These are phyloP conservation scores for Rhinoptilus africanus DNA, from an alignment of 2,113 vertebrate species.

Conservation along the genomic window DNA sequence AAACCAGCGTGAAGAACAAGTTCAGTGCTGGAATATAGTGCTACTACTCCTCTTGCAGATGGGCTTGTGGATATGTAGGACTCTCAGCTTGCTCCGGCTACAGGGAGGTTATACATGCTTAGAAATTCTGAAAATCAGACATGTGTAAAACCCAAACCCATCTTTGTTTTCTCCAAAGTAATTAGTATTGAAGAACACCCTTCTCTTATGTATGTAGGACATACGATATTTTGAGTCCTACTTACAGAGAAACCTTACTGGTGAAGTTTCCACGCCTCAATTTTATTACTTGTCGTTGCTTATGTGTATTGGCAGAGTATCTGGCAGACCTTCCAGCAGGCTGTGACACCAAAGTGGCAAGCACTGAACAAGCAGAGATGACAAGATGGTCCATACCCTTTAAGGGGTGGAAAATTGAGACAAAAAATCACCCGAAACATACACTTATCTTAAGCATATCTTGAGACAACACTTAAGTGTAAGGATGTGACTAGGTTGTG, in stretches of 20 bases:
- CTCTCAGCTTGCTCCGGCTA: not conserved
- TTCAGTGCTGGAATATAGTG: not conserved
- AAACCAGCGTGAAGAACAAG: not conserved
- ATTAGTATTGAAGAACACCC: not conserved
- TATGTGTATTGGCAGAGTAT: not conserved
- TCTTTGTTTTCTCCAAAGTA: not conserved
- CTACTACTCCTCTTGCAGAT: not conserved
- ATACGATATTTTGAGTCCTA: not conserved
- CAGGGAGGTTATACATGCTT: not conserved
- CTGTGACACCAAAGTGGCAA: not conserved
- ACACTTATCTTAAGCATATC: not conserved
- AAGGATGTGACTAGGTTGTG: not conserved
- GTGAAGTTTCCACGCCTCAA: not conserved
- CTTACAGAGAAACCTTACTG: not conserved
- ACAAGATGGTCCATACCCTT: not conserved
- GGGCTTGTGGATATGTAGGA: not conserved
- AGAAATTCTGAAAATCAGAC: not conserved
- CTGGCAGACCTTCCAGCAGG: not conserved
- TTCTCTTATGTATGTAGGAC: not conserved
- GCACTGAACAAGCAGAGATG: not conserved
- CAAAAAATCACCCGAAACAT: not conserved
- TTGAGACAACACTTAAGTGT: not conserved
- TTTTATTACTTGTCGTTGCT: not conserved
- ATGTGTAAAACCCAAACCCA: not conserved
- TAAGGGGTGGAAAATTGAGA: not conserved